These are phyloP conservation scores for Lissonota sp. DNA, from an alignment of 2,888 invertebrate genomes.

Conservation along the genomic window DNA sequence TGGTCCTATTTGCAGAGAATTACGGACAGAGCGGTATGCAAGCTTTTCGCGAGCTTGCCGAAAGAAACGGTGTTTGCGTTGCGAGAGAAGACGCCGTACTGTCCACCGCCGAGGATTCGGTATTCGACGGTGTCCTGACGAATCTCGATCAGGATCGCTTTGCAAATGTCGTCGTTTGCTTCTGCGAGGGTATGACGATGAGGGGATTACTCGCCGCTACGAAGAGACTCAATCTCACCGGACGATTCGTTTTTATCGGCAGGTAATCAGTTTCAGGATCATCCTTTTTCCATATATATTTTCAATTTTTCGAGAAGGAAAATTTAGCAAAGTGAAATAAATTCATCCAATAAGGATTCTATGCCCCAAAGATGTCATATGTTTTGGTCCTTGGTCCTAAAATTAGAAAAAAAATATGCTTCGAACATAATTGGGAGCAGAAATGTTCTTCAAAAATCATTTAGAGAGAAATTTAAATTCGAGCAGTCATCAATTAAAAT, in stretches of 20 bases:
- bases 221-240: slow-evolving; percentile 85
- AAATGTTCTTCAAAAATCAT: no score
- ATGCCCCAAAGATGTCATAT: no score
- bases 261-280: slow-evolving; percentile 84
- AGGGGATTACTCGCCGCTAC: slow-evolving; percentile 87
- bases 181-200: slow-evolving; percentile 91
- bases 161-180: slow-evolving; percentile 89
- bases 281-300: no score
- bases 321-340: no score
- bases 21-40: slow-evolving; percentile 92
- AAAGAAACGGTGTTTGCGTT: slow-evolving; percentile 88
- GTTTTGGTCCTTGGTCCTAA: no score
- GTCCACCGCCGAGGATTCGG: slow-evolving; percentile 86
- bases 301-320: no score
- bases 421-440: no score
- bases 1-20: slow-evolving; percentile 86
- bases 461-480: no score
- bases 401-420: no score
- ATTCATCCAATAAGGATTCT: no score
- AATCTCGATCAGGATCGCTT: slow-evolving; percentile 85
- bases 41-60: slow-evolving; percentile 89
- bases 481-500: no score
- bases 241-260: slow-evolving; percentile 88
- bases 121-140: slow-evolving; percentile 85
- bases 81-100: slow-evolving; percentile 88